Conservation (phyloP, 2,113 vertebrate genomes). For the Thinocorus orbignyianus region DNA sequence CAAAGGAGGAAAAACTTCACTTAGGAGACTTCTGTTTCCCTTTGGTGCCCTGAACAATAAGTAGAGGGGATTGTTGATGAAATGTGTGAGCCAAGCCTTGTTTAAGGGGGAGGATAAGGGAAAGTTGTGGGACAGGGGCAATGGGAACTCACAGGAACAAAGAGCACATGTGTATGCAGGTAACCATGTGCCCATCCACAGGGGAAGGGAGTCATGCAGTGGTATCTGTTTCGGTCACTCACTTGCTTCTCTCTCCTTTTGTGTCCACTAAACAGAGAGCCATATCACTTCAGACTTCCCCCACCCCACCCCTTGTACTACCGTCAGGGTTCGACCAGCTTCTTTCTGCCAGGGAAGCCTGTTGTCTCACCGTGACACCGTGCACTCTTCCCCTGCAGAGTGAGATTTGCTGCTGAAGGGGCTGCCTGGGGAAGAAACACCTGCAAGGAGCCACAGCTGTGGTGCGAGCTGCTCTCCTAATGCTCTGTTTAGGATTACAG, state of each 20-base stretch:
- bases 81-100: not conserved
- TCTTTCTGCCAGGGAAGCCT: not conserved
- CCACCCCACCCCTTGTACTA: not conserved
- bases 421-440: conserved; percentile 6
- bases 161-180: not conserved
- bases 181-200: not conserved
- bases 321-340: not conserved
- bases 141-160: not conserved
- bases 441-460: conserved; percentile 31
- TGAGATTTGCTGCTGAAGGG: not conserved
- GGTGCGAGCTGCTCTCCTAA: conserved; percentile 11
- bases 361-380: not conserved
- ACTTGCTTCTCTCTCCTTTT: not conserved
- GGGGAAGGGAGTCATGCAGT: not conserved
- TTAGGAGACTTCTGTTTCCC: conserved; percentile 3
- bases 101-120: not conserved
- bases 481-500: conserved; percentile 48
- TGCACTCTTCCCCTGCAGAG: too few species aligned
- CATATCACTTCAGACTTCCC: not conserved
- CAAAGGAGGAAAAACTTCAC: not conserved
- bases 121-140: not conserved
- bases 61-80: not conserved
- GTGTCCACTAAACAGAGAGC: not conserved
- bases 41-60: conserved; percentile 19
- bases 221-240: not conserved